Evolutionary conservation across 64 coral and sea anemone species (phyloP).

Genomic region (Montipora capricornis): DNA sequence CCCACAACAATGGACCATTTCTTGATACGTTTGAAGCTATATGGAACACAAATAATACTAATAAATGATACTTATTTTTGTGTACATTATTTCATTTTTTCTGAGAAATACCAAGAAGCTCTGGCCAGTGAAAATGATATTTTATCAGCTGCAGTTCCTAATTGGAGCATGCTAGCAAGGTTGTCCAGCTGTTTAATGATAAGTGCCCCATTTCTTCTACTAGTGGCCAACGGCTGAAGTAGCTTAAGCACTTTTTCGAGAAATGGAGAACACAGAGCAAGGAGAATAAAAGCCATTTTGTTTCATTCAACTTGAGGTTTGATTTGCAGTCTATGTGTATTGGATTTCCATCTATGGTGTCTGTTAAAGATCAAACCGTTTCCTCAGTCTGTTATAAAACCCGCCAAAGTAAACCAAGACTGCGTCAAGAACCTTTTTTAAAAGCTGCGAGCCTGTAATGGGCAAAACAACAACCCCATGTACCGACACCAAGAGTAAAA

Average conservation of each 20-base stretch:
- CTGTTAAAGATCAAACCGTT: constrained; percentile 12
- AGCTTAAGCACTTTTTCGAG: not conserved
- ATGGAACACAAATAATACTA: too few species aligned
- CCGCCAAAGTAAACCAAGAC: constrained; percentile 30
- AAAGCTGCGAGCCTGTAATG: constrained; percentile 34
- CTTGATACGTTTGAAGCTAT: too few species aligned
- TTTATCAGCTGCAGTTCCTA: not conserved
- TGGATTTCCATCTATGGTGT: constrained; percentile 1
- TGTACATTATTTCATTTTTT: not conserved
- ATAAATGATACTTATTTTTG: too few species aligned
- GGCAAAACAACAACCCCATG: constrained; percentile 34
- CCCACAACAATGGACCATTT: too few species aligned
- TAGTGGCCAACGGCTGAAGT: not conserved
- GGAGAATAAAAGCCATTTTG: not conserved
- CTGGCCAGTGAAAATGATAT: not conserved
- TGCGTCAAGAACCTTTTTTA: constrained; percentile 35
- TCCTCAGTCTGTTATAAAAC: constrained; percentile 6
- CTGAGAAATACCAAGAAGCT: constrained; percentile 24
- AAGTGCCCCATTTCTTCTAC: not conserved
- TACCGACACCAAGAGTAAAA: constrained; percentile 7
- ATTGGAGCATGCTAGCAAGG: not conserved
- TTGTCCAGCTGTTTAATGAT: constrained; percentile 17
- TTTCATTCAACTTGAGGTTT: constrained; percentile 24
- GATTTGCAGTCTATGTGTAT: constrained; percentile 29
- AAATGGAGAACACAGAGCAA: not conserved